Conservation (phyloP, 2,888 invertebrate species). For the Xylocampa areola region DNA sequence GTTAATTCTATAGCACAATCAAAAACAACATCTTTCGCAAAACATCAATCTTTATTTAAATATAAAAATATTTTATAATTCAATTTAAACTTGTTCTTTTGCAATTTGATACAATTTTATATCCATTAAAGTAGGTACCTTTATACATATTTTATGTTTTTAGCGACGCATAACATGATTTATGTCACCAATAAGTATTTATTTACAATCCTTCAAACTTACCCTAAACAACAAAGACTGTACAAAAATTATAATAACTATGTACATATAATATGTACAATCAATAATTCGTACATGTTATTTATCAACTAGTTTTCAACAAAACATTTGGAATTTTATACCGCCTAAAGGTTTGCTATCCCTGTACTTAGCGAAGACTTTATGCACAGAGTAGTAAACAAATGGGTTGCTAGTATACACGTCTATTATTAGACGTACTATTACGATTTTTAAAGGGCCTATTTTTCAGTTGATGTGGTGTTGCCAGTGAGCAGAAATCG, state of each 20-base stretch:
- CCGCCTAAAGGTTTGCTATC: not conserved
- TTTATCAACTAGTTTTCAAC: not conserved
- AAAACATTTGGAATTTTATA: not conserved
- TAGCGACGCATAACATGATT: not conserved
- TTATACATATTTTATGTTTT: not conserved
- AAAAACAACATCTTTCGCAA: constrained; percentile 21
- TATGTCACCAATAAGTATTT: constrained; percentile 5
- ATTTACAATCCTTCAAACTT: constrained; percentile 8
- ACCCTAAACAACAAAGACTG: constrained; percentile 9
- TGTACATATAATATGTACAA: constrained; percentile 1
- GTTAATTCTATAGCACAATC: not conserved
- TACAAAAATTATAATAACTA: constrained; percentile 8
- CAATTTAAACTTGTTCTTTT: constrained; percentile 10
- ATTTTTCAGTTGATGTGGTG: no score
- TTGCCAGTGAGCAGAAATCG: no score
- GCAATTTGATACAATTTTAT: not conserved
- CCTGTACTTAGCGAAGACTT: not conserved
- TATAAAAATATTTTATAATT: constrained; percentile 35
- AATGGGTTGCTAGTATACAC: not conserved
- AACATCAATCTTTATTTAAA: constrained; percentile 27
- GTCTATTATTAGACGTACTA: not conserved
- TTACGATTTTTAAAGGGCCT: no score
- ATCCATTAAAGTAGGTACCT: not conserved
- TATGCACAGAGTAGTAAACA: constrained; percentile 6
- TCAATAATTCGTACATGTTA: constrained; percentile 8